Percentiles rank a stretch among this genome's conserved stretches.
Conservation (phyloP, 2,888 invertebrate genomes). For the Acleris laterana region DNA sequence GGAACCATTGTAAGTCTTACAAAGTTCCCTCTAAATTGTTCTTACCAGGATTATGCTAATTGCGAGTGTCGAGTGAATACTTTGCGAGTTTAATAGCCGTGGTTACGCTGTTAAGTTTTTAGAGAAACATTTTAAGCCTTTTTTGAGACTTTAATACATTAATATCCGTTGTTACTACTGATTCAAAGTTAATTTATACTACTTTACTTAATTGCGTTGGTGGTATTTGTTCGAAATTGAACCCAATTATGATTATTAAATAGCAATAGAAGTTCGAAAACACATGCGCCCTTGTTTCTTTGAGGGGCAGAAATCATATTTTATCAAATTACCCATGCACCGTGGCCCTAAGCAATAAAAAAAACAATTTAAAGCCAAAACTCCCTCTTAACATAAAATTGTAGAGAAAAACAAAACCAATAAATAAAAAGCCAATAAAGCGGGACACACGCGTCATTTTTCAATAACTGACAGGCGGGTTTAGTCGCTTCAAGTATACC, state of each 20-base stretch:
- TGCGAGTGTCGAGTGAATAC: slow-evolving; percentile 32
- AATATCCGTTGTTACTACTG: neutral
- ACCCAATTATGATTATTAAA: no score
- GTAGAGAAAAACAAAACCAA: slow-evolving; percentile 16
- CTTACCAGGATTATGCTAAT: slow-evolving; percentile 33
- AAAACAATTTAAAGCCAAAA: slow-evolving; percentile 12
- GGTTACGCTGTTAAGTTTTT: slow-evolving; percentile 23
- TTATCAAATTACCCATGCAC: neutral
- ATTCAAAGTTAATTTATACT: no score
- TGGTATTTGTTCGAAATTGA: neutral
- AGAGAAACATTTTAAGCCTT: slow-evolving; percentile 9
- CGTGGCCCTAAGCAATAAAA: slow-evolving; percentile 6
- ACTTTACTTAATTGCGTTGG: no score
- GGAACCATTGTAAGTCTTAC: slow-evolving; percentile 31
- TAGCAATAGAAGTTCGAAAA: no score
- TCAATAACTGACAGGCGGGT: slow-evolving; percentile 4
- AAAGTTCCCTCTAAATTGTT: slow-evolving; percentile 29
- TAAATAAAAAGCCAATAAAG: slow-evolving; percentile 1
- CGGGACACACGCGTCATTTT: neutral
- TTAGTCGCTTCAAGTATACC: slow-evolving; percentile 47
- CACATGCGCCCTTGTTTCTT: no score
- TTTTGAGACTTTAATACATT: neutral
- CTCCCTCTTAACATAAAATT: slow-evolving; percentile 18
- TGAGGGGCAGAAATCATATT: neutral
- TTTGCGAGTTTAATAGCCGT: slow-evolving; percentile 24